Evolutionary conservation across 2,113 vertebrate genomes (phyloP), one percentile per base, ranked within the genome.

Genomic region (Tilapia sparmanii): DNA sequence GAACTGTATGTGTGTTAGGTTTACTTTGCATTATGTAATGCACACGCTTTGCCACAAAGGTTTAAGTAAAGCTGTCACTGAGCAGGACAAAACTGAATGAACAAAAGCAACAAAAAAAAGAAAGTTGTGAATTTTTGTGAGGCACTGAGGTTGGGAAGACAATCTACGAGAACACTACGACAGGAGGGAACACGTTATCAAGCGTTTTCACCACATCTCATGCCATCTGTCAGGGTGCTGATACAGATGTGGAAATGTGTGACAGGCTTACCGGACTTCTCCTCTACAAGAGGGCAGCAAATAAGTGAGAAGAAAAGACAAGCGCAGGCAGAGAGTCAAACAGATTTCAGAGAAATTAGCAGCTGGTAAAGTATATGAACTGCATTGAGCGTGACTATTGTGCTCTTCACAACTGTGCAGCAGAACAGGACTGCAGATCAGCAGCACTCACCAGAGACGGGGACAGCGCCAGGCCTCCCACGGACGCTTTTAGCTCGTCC

Each of bases 391-490:
- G 22, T 66, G 26, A 54, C 52, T 52, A 31, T 52, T 61, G 80
- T 61, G n/a, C 29, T 38, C 22, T 76, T 87, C 19, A 31, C 63
- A 47, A 2, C n/a, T 79, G 45, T 78, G 26, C 45, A 78, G 73
- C 73, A 78, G 50, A 76, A 87, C 76, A 19, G 63, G 29, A 57
- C 73, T 29, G 45, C 53, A 26, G 81, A 82, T 86, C 42, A 73
- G 66, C 42, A 15, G 80, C 4, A 5, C 98, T 97, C 97, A 99
- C 98, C 98, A 99, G 96, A 2, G 98, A 99, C 0, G 98, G 98
- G 5, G 98, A 99, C 10, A 99, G 97, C 0, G 98, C 98, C 19
- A 99, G 97, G 94, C 98, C 98, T 87, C 98, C 98, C 22, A 99
- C 93, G 0, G 98, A 99, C 0, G 98, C 98, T 92, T 97, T 98